These are phyloP conservation scores for Myotis yumanensis DNA, from an alignment of 2,113 vertebrate genomes.

Conservation along the genomic window DNA sequence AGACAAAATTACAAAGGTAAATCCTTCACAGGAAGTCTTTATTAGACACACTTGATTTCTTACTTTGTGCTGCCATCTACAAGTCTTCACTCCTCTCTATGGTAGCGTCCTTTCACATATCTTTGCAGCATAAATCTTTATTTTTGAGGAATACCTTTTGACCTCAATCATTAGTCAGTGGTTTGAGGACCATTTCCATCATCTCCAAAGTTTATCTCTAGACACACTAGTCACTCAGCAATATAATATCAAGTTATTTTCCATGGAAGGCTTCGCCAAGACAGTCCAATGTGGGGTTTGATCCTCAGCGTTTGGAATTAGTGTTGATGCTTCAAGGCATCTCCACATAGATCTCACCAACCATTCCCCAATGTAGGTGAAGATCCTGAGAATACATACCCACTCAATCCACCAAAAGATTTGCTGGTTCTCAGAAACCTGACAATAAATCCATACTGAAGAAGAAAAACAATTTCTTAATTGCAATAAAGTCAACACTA, in stretches of 20 bases:
- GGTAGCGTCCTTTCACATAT: not conserved
- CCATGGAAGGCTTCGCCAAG: not conserved
- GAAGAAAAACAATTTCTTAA: not conserved
- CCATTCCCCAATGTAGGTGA: not conserved
- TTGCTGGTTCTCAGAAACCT: not conserved
- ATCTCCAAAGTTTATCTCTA: not conserved
- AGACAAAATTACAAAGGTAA: not conserved
- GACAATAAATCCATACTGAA: not conserved
- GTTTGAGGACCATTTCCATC: not conserved
- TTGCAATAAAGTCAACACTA: not conserved
- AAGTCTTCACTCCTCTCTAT: not conserved
- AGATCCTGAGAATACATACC: not conserved
- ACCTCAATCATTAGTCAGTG: not conserved
- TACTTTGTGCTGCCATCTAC: not conserved
- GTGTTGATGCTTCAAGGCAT: not conserved
- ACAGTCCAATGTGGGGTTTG: not conserved
- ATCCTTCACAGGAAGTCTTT: not conserved
- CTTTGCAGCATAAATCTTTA: not conserved
- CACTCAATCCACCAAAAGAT: not conserved
- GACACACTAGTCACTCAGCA: not conserved
- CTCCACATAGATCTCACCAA: not conserved
- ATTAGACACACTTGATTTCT: not conserved
- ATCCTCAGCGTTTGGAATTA: not conserved
- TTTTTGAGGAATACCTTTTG: not conserved
- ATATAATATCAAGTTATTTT: not conserved